Percentiles rank a stretch among this genome's conserved stretches.
Conservation (phyloP, 2,113 vertebrate species). For the Campylomormyrus tamandua region DNA sequence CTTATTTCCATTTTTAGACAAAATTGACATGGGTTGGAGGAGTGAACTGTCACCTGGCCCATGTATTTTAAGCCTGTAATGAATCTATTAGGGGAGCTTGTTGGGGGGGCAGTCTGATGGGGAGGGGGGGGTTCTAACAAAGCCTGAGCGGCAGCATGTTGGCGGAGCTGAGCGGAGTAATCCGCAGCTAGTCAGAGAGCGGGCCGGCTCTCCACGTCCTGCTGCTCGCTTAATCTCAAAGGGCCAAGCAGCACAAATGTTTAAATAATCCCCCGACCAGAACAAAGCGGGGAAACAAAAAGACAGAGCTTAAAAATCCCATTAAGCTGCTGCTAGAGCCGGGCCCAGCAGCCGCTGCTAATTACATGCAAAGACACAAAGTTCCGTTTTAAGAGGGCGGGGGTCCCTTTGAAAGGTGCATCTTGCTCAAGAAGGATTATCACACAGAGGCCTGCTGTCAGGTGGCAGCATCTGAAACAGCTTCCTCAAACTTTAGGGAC, state of each 20-base stretch:
- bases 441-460: neutral
- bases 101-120: neutral
- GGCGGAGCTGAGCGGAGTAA: conserved; percentile 12
- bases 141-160: neutral
- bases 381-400: neutral
- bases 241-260: conserved; percentile 22
- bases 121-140: neutral
- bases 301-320: conserved; percentile 21
- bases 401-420: neutral
- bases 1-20: neutral
- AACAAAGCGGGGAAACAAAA: conserved; percentile 23
- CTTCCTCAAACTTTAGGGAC: neutral
- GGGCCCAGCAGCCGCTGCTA: conserved; percentile 16
- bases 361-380: conserved; percentile 29
- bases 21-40: neutral
- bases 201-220: conserved; percentile 40
- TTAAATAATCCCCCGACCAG: conserved; percentile 19
- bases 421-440: neutral
- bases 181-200: neutral
- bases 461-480: neutral
- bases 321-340: conserved; percentile 24
- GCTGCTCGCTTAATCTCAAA: conserved; percentile 36
- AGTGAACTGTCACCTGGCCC: neutral
- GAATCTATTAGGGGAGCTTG: conserved; percentile 8
- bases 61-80: neutral